Conservation (phyloP, 2,797 vertebrate species). For the Amblyopsis hoosieri region DNA sequence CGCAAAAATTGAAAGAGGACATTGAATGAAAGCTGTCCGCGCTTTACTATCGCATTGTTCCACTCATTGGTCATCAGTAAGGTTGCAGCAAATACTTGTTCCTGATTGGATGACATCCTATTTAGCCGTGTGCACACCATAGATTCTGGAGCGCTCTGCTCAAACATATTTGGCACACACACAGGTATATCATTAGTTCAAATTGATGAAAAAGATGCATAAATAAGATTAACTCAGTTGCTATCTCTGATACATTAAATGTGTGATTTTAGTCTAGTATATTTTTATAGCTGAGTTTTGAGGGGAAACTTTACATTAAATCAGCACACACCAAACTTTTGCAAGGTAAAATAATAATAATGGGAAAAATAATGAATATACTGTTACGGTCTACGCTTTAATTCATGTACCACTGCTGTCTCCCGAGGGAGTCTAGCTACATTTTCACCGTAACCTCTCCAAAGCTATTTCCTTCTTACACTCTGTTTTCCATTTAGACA, state of each 20-base stretch:
- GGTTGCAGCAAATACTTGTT: no score
- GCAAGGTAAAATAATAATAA: conserved; percentile 17
- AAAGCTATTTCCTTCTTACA: conserved; percentile 25
- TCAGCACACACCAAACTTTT: background rate
- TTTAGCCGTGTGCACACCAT: background rate
- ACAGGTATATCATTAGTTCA: no score
- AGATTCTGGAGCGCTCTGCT: background rate
- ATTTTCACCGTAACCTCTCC: conserved; percentile 41
- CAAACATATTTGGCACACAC: no score
- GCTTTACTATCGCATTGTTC: no score
- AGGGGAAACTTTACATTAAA: conserved; percentile 7
- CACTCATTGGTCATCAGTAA: no score
- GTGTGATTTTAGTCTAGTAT: background rate
- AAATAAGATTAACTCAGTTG: background rate
- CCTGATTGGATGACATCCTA: no score
- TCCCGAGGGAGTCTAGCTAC: conserved; percentile 10
- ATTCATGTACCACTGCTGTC: background rate
- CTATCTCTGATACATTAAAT: background rate
- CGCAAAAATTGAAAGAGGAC: no score
- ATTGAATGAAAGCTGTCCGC: no score
- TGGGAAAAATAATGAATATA: conserved; percentile 29
- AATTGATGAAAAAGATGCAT: background rate
- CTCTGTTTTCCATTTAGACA: conserved; percentile 53
- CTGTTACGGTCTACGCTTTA: conserved; percentile 50
- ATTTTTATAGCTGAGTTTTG: background rate